These are phyloP conservation scores for Hyles lineata DNA, from an alignment of 2,888 invertebrate species.

Conservation along the genomic window DNA sequence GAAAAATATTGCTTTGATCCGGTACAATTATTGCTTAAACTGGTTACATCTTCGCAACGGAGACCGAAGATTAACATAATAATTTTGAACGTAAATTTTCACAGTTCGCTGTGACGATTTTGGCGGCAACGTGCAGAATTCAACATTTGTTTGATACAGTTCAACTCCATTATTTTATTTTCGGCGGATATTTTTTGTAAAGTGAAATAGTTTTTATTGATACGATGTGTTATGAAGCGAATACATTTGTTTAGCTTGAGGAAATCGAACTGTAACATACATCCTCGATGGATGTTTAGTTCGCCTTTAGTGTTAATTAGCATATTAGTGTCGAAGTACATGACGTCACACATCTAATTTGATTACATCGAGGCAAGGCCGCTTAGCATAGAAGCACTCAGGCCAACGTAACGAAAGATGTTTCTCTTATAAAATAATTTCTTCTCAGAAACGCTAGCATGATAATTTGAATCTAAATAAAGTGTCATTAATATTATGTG, in stretches of 20 bases:
- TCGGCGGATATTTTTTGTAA: neutral
- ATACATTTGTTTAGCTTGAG: slow-evolving; percentile 10
- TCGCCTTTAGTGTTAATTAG: slow-evolving; percentile 67
- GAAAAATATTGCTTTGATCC: slow-evolving; percentile 64
- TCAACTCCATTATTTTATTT: neutral
- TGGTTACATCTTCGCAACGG: slow-evolving; percentile 54
- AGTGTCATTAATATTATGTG: neutral
- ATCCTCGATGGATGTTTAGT: slow-evolving; percentile 49
- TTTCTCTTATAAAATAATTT: neutral
- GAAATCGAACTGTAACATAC: slow-evolving; percentile 13
- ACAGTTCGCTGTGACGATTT: slow-evolving; percentile 38
- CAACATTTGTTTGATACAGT: slow-evolving; percentile 4
- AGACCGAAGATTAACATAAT: slow-evolving; percentile 57
- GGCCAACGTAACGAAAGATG: slow-evolving; percentile 28
- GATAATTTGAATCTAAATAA: neutral
- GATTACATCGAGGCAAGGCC: slow-evolving; percentile 75
- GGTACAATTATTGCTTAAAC: slow-evolving; percentile 56
- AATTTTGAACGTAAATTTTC: slow-evolving; percentile 51
- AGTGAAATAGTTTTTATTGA: neutral
- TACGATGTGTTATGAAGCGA: too few relatives aligned
- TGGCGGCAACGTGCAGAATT: neutral
- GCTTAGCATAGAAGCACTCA: slow-evolving; percentile 52
- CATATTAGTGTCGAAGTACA: slow-evolving; percentile 60
- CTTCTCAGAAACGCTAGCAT: neutral
- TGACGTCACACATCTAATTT: slow-evolving; percentile 79